Percentiles rank a stretch among this genome's conserved stretches.
phyloP scores from a whole-genome alignment of 2,113 vertebrate species.

The Oncorhynchus nerka region DNA sequence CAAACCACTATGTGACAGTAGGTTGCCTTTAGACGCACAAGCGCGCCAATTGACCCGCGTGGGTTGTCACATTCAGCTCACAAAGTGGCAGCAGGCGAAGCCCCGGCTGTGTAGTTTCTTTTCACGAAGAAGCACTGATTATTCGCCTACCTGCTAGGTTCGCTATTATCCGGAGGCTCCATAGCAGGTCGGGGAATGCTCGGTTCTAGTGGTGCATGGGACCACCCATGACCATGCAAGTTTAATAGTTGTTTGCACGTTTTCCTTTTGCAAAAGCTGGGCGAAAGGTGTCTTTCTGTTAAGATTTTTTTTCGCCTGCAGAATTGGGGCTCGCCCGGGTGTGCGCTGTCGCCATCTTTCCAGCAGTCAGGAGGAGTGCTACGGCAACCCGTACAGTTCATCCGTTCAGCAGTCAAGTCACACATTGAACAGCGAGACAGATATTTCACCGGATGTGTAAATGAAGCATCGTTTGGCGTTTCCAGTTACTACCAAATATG shows the following conservation, averaged over 20 bases:
- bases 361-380: constrained; percentile 74
- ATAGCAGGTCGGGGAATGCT: constrained; percentile 63
- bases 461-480: too few species aligned
- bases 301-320: constrained; percentile 72
- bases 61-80: constrained; percentile 53
- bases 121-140: constrained; percentile 38
- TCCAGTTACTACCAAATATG: too few species aligned
- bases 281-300: constrained; percentile 39
- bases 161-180: constrained; percentile 75
- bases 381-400: constrained; percentile 47
- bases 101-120: constrained; percentile 70
- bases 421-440: too few species aligned
- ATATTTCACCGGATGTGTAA: too few species aligned
- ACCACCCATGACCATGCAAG: constrained; percentile 62
- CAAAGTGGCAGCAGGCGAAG: constrained; percentile 66
- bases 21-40: constrained; percentile 47
- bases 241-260: constrained; percentile 57
- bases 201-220: constrained; percentile 66
- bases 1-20: constrained; percentile 77
- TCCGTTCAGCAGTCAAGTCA: too few species aligned
- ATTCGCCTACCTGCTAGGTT: constrained; percentile 76
- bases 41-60: constrained; percentile 31
- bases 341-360: constrained; percentile 78
- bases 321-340: constrained; percentile 66
- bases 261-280: constrained; percentile 57